Evolutionary conservation across 2,888 invertebrate species (phyloP).

Genomic region (Apotomis betuletana): DNA sequence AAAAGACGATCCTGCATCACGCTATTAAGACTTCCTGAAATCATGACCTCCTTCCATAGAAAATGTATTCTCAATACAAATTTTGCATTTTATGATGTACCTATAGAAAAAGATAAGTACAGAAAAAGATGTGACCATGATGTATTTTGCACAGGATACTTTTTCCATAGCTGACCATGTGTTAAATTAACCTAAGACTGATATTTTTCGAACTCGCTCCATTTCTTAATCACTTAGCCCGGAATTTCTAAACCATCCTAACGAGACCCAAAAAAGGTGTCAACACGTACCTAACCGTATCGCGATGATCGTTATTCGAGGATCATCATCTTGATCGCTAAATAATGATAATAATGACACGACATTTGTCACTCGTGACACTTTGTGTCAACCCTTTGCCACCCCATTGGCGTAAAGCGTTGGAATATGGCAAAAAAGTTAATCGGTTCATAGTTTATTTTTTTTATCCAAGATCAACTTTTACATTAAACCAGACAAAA

Average conservation of each 20-base stretch:
- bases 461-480: too few species aligned
- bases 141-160: too few species aligned
- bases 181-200: too few species aligned
- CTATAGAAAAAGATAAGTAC: too few species aligned
- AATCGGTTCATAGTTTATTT: neutral
- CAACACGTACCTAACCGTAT: slow-evolving; percentile 13
- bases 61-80: too few species aligned
- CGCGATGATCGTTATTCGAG: slow-evolving; percentile 12
- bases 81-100: too few species aligned
- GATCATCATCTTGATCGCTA: slow-evolving; percentile 31
- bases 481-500: too few species aligned
- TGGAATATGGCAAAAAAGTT: slow-evolving; percentile 5
- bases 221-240: neutral
- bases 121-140: too few species aligned
- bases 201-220: neutral
- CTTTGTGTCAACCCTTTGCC: slow-evolving; percentile 36
- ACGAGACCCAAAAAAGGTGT: slow-evolving; percentile 36
- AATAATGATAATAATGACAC: slow-evolving; percentile 40
- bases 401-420: slow-evolving; percentile 25
- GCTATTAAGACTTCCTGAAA: too few species aligned
- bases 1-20: too few species aligned
- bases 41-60: too few species aligned
- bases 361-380: slow-evolving; percentile 37
- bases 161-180: too few species aligned
- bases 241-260: slow-evolving; percentile 16